These are phyloP conservation scores for Galbula dea DNA, from an alignment of 2,113 vertebrate species.

Conservation along the genomic window DNA sequence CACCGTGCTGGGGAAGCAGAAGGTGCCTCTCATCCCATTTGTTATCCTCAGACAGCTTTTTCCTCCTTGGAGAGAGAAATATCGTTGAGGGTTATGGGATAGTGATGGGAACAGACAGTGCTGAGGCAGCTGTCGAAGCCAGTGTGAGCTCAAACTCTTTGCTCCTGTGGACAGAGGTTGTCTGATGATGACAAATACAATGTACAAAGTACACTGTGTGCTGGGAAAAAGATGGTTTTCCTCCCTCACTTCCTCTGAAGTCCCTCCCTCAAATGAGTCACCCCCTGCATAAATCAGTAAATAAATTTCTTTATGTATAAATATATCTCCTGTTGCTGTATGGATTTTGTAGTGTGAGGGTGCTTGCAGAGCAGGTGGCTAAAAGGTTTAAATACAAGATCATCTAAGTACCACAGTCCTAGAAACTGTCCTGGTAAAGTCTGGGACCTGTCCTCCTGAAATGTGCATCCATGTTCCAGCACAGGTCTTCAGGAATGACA, in stretches of 20 bases:
- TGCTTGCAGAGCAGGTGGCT: not conserved
- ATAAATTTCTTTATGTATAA: no score
- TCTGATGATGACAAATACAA: not conserved
- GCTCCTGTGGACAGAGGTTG: not conserved
- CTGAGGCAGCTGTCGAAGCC: not conserved
- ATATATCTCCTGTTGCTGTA: no score
- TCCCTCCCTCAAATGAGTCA: not conserved
- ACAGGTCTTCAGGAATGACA: not conserved
- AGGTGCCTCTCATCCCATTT: not conserved
- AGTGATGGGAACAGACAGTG: not conserved
- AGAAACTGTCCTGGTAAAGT: rapidly evolving
- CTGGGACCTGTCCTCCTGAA: not conserved
- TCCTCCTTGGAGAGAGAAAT: not conserved
- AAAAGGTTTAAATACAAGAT: not conserved
- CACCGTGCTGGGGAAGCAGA: not conserved
- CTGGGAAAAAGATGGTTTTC: not conserved
- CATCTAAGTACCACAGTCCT: not conserved
- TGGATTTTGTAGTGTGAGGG: not conserved
- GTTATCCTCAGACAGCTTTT: not conserved
- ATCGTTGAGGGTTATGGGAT: not conserved
- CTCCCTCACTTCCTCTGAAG: not conserved
- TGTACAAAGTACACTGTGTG: not conserved
- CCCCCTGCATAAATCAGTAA: not conserved
- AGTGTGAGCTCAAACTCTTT: not conserved
- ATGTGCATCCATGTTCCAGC: not conserved